phyloP scores from a whole-genome alignment of 2,113 vertebrate species.

The Nesoenas mayeri region DNA sequence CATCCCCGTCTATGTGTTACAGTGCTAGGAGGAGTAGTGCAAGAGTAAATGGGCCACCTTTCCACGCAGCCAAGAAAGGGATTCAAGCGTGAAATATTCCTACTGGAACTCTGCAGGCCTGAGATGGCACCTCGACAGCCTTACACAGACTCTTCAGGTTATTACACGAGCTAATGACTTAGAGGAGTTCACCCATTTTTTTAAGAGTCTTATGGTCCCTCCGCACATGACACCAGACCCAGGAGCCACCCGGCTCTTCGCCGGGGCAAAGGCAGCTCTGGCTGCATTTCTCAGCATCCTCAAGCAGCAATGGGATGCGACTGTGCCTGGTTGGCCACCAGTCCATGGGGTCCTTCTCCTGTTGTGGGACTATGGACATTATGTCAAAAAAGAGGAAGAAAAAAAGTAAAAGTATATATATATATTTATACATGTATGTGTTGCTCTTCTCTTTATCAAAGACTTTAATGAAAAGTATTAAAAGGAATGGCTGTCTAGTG shows the following conservation, averaged over 20 bases:
- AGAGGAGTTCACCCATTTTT: not conserved
- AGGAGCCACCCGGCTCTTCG: not conserved
- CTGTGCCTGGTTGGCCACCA: rapidly evolving
- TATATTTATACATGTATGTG: slow-evolving; percentile 26
- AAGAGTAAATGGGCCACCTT: slow-evolving; percentile 43
- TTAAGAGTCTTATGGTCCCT: not conserved
- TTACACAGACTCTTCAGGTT: slow-evolving; percentile 77
- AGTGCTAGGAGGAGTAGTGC: slow-evolving; percentile 32
- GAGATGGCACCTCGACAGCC: slow-evolving; percentile 74
- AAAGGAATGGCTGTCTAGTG: not conserved
- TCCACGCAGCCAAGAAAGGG: slow-evolving; percentile 59
- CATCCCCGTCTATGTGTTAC: not conserved
- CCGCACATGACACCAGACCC: not conserved
- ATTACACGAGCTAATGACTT: slow-evolving; percentile 65
- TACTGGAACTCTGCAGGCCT: slow-evolving; percentile 65
- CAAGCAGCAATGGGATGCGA: not conserved
- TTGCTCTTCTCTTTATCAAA: slow-evolving; percentile 2
- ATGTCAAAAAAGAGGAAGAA: not conserved
- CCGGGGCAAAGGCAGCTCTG: not conserved
- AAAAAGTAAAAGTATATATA: not conserved
- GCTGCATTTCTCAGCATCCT: not conserved
- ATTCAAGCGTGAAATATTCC: slow-evolving; percentile 59
- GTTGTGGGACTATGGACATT: not conserved
- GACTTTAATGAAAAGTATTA: not conserved
- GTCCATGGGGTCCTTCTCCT: not conserved